Percentiles rank a stretch among this genome's conserved stretches.
phyloP scores from a whole-genome alignment of 1,140 invertebrate genomes.

The Ctenoplectra terminalis region DNA sequence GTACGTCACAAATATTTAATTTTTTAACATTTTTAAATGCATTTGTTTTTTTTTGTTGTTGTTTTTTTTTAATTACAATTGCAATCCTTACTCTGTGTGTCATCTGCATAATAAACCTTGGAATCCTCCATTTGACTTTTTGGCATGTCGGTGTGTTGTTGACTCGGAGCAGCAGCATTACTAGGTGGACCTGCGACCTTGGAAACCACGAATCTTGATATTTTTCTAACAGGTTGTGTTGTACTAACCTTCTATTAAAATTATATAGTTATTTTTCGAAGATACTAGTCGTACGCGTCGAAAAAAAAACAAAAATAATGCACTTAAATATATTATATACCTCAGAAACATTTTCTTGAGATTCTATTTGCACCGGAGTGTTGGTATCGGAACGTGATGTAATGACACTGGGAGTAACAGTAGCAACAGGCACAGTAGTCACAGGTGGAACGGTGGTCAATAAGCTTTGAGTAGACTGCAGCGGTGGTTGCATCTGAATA shows the following conservation, averaged over 20 bases:
- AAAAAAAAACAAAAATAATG: conserved; percentile 7
- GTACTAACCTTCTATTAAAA: conserved; percentile 61
- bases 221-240: conserved; percentile 79
- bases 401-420: conserved; percentile 71
- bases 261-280: conserved; percentile 39
- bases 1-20: neutral
- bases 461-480: conserved; percentile 67
- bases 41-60: neutral
- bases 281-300: neutral
- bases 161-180: conserved; percentile 54
- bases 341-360: conserved; percentile 72
- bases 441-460: conserved; percentile 71
- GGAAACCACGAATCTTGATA: conserved; percentile 84
- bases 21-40: neutral
- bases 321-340: conserved; percentile 54
- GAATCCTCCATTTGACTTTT: conserved; percentile 62
- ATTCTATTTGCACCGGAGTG: conserved; percentile 72
- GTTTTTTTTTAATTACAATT: no score
- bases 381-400: conserved; percentile 70
- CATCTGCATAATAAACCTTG: conserved; percentile 69
- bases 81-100: conserved; percentile 67
- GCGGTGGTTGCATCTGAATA: conserved; percentile 52
- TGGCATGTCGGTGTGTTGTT: conserved; percentile 57
- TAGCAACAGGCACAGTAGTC: conserved; percentile 70
- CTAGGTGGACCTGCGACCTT: conserved; percentile 80